Base-by-base conservation (phyloP, 1,140 invertebrate species). In the Chlorops oryzae region DNA sequence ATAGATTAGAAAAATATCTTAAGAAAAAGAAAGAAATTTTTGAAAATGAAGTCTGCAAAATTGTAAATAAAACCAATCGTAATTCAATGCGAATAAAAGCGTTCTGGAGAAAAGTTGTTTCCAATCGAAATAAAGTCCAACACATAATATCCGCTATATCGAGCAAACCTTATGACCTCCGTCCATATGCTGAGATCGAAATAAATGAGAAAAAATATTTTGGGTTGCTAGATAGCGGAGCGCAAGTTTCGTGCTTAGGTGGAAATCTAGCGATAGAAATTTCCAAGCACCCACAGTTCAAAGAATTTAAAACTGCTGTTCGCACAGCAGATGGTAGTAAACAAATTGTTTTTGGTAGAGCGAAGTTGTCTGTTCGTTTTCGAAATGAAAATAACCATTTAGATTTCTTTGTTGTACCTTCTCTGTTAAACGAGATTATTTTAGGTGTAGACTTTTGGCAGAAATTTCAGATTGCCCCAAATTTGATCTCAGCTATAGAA, bases 361-460 rank as follows among this genome's bases (percentile, higher is more conserved):
- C 52, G 5, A 20, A 3, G 0, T 12, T 51, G 10, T 10, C 39
- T 5, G 3, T 52, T 20, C 41, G 12, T 17, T 56, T 48, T 17
- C 39, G 45, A 27, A 47, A 41, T 15, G n/a, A 22, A 9, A 13
- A 44, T 10, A 13, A 35, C 2, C 25, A 41, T 4, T 35, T 56
- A 27, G 43, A 52, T 18, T 50, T 56, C 34, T 18, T 47, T 10
- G 37, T 50, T 20, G 41, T 52, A 22, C 39, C 51, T 12, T 39
- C 42, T 13, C 39, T 52, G 13, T 23, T 22, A 18, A 24, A 49
- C 17, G 5, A 52, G 10, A 7, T 55, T 10, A 47, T 47, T 22
- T 52, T 46, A 17, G 54, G 54, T 2, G 46, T 55, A 32, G 46
- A 55, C 28, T 51, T 55, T 45, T 52, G 44, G 49, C n/a, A 54